phyloP scores from a whole-genome alignment of 2,113 vertebrate genomes.

The Aix galericulata region DNA sequence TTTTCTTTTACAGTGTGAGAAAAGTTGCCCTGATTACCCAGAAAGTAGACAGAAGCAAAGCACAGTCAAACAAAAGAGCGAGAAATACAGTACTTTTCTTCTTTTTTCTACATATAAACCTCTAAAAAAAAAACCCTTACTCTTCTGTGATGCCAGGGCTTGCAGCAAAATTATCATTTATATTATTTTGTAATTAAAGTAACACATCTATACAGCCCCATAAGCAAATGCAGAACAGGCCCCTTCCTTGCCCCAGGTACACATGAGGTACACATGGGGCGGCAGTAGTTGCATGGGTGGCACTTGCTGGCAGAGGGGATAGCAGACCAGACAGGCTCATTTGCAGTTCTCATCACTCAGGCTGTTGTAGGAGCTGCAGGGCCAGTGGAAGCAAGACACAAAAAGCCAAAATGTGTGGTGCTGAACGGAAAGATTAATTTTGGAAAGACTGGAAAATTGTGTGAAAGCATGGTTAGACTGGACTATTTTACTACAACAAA shows the following conservation, averaged over 20 bases:
- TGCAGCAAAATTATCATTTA: background rate
- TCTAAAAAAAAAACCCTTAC: background rate
- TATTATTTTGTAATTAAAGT: background rate
- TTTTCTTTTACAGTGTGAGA: background rate
- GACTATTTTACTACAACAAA: background rate
- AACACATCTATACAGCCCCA: background rate
- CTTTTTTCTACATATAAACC: background rate
- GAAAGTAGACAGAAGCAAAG: background rate
- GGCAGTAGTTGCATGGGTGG: rapidly evolving
- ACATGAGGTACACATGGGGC: rapidly evolving
- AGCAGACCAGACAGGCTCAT: background rate
- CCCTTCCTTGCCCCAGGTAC: rapidly evolving
- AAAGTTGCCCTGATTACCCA: background rate
- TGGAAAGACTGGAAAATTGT: background rate
- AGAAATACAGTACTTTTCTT: background rate
- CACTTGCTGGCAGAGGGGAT: background rate
- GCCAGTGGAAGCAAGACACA: rapidly evolving
- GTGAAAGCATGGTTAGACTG: background rate
- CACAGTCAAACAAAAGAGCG: background rate
- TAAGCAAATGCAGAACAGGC: background rate
- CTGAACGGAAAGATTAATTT: background rate
- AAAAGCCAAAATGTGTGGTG: background rate
- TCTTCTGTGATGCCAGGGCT: background rate
- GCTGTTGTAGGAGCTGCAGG: background rate
- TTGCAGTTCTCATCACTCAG: background rate